Conservation (phyloP, 2,888 invertebrate genomes). For the Cyrtodaria siliqua region DNA sequence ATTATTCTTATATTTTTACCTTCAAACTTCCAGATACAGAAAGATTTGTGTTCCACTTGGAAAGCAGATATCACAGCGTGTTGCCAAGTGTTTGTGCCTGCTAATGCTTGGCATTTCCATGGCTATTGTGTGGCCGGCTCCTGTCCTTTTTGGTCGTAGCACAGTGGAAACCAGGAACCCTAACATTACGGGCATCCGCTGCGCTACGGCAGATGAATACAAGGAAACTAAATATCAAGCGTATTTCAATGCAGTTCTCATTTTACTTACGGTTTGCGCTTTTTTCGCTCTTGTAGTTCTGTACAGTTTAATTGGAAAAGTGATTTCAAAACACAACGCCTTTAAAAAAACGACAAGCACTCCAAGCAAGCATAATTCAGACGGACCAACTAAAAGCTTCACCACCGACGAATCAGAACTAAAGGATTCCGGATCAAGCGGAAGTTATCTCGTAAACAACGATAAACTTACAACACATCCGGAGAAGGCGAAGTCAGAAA, state of each 20-base stretch:
- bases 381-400: too few relatives aligned
- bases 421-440: too few relatives aligned
- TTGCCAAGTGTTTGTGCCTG: conserved; percentile 51
- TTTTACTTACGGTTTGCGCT: conserved; percentile 58
- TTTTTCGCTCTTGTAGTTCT: conserved; percentile 60
- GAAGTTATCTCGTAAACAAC: too few relatives aligned
- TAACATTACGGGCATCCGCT: conserved; percentile 66
- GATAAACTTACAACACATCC: too few relatives aligned
- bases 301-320: conserved; percentile 61
- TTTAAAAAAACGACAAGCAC: conserved; percentile 2
- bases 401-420: too few relatives aligned
- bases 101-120: conserved; percentile 40
- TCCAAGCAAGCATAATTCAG: neutral
- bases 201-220: conserved; percentile 65
- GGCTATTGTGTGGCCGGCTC: conserved; percentile 67
- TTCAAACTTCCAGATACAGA: conserved; percentile 69
- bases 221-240: conserved; percentile 61
- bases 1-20: too few relatives aligned
- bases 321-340: conserved; percentile 33
- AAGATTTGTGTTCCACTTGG: conserved; percentile 73
- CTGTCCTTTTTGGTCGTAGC: conserved; percentile 68
- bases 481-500: too few relatives aligned
- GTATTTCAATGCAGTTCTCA: conserved; percentile 65
- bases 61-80: conserved; percentile 60
- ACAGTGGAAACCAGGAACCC: conserved; percentile 54